Percentiles rank a stretch among this genome's conserved stretches.
These are phyloP conservation scores for Gambusia yucatana DNA, from an alignment of 2,797 vertebrate species.

Conservation along the genomic window DNA sequence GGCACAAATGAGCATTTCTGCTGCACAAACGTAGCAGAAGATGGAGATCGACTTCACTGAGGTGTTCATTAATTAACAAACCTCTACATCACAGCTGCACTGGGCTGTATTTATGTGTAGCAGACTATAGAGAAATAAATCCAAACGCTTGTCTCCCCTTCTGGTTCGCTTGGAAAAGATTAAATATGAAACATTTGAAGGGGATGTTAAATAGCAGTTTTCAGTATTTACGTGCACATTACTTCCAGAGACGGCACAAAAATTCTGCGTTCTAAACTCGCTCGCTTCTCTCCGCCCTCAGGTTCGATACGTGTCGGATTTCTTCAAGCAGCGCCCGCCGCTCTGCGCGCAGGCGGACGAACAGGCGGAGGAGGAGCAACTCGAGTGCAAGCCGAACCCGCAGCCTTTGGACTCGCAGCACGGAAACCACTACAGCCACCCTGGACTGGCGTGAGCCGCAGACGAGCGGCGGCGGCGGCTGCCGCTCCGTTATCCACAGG, in stretches of 20 bases:
- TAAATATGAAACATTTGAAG: background rate
- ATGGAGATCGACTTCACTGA: too few species aligned
- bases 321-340: conserved; percentile 88
- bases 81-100: background rate
- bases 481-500: conserved; percentile 34
- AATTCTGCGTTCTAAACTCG: background rate
- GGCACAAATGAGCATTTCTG: too few species aligned
- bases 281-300: conserved; percentile 49
- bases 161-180: background rate
- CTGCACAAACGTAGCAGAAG: too few species aligned
- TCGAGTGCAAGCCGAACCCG: conserved; percentile 84
- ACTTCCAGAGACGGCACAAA: background rate
- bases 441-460: conserved; percentile 75
- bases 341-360: conserved; percentile 38
- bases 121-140: background rate
- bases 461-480: conserved; percentile 7
- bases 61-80: background rate
- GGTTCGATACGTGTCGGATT: conserved; percentile 91
- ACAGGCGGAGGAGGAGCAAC: conserved; percentile 74
- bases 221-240: background rate
- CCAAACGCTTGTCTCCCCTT: background rate
- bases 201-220: background rate
- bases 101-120: background rate
- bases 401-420: conserved; percentile 78
- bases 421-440: conserved; percentile 85